phyloP scores from a whole-genome alignment of 2,888 invertebrate species.

The Rhorus exstirpatorius region DNA sequence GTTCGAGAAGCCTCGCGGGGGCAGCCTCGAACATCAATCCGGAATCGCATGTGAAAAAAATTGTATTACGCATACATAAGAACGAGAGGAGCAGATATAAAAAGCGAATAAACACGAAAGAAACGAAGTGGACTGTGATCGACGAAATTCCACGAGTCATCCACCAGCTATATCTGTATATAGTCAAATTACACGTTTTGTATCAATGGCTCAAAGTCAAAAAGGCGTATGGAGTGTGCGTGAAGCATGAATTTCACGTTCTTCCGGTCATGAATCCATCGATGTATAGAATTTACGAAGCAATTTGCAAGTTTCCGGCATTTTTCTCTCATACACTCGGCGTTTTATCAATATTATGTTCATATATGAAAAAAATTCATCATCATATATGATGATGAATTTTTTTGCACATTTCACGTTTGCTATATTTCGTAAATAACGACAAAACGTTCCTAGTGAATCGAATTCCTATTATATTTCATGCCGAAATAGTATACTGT shows the following conservation, averaged over 20 bases:
- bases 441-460: too few species aligned
- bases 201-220: background rate
- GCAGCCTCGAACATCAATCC: slow-evolving; percentile 40
- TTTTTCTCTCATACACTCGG: too few species aligned
- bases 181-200: slow-evolving; percentile 8
- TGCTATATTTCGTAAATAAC: too few species aligned
- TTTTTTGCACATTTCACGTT: too few species aligned
- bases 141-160: slow-evolving; percentile 54
- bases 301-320: too few species aligned
- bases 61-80: slow-evolving; percentile 24
- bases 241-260: background rate
- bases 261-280: too few species aligned
- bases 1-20: background rate
- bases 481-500: too few species aligned
- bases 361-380: too few species aligned
- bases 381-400: too few species aligned
- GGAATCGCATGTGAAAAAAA: slow-evolving; percentile 35
- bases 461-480: too few species aligned
- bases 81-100: slow-evolving; percentile 6
- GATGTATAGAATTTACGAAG: background rate
- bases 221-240: background rate
- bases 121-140: slow-evolving; percentile 57
- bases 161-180: slow-evolving; percentile 4
- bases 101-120: slow-evolving; percentile 33
- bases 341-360: too few species aligned